phyloP scores from a whole-genome alignment of 1,140 invertebrate species.

The Psilanteris sp. region DNA sequence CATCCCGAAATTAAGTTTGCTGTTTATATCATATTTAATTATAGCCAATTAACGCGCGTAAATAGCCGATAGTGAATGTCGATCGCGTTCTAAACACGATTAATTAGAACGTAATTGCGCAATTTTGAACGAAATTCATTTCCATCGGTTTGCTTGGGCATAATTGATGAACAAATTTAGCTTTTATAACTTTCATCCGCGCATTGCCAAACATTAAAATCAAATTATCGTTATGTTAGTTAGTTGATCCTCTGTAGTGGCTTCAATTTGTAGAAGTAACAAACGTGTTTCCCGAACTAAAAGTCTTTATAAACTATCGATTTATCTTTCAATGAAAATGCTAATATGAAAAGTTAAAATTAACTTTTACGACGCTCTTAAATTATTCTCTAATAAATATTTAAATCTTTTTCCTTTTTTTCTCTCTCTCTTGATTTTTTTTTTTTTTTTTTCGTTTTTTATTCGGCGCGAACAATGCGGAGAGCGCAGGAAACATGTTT shows the following conservation, averaged over 20 bases:
- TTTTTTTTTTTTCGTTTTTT: too few species aligned
- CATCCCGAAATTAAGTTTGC: not conserved
- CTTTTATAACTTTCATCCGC: slow-evolving; percentile 1
- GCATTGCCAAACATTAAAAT: slow-evolving; percentile 5
- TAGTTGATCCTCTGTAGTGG: too few species aligned
- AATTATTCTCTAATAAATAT: slow-evolving; percentile 33
- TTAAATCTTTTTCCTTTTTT: too few species aligned
- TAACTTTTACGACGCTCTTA: slow-evolving; percentile 2
- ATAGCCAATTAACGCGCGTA: too few species aligned
- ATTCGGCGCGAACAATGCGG: not conserved
- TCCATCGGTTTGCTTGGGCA: not conserved
- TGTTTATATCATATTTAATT: too few species aligned
- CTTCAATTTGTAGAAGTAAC: not conserved
- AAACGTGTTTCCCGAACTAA: not conserved
- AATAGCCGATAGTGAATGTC: not conserved
- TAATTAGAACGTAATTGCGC: slow-evolving; percentile 11
- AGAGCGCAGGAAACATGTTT: slow-evolving; percentile 5
- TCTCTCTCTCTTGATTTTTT: too few species aligned
- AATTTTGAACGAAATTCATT: slow-evolving; percentile 10
- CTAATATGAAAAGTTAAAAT: slow-evolving; percentile 25
- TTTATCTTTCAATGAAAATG: slow-evolving; percentile 16
- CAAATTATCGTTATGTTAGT: slow-evolving; percentile 1
- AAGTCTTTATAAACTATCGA: slow-evolving; percentile 5
- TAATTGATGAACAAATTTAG: slow-evolving; percentile 4
- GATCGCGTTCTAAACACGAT: slow-evolving; percentile 8